Evolutionary conservation across 2,113 vertebrate genomes (phyloP).

Genomic region (Anarhynchus alexandrinus): DNA sequence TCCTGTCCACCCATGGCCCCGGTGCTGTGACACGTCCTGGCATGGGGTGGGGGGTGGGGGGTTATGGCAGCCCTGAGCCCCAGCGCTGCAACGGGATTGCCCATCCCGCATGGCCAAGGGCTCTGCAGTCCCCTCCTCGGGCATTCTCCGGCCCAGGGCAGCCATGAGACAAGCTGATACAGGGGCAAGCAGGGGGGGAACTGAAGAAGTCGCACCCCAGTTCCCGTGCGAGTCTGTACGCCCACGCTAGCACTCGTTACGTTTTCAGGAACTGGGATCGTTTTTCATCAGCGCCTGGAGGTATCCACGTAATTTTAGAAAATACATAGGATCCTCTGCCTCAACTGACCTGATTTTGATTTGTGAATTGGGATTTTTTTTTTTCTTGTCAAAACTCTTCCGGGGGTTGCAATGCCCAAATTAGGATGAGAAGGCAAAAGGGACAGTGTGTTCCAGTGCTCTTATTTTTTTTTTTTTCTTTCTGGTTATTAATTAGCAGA

Average conservation of each 20-base stretch:
- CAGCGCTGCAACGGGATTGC: not conserved
- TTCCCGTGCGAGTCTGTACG: fast-evolving
- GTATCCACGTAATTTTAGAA: constrained; percentile 54
- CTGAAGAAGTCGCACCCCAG: not conserved
- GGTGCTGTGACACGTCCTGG: not conserved
- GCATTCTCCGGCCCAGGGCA: not conserved
- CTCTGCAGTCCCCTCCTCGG: fast-evolving
- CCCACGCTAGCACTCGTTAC: not conserved
- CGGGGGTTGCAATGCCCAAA: constrained; percentile 36
- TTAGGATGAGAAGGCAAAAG: constrained; percentile 54
- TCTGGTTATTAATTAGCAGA: constrained; percentile 45
- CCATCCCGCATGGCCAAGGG: not conserved
- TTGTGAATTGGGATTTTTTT: constrained; percentile 58
- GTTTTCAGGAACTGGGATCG: constrained; percentile 16
- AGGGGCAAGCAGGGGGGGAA: fast-evolving
- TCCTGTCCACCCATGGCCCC: fast-evolving
- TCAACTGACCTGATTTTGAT: constrained; percentile 65
- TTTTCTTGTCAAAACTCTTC: constrained; percentile 19
- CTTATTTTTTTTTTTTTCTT: not conserved
- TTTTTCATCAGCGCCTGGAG: constrained; percentile 31
- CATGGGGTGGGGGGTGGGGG: fast-evolving
- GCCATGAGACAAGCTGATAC: not conserved
- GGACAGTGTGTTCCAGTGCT: not conserved
- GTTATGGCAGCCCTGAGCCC: not conserved
- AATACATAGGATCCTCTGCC: not conserved